Base-by-base conservation (phyloP, 2,113 vertebrate genomes). In the Nyctereutes procyonoides region DNA sequence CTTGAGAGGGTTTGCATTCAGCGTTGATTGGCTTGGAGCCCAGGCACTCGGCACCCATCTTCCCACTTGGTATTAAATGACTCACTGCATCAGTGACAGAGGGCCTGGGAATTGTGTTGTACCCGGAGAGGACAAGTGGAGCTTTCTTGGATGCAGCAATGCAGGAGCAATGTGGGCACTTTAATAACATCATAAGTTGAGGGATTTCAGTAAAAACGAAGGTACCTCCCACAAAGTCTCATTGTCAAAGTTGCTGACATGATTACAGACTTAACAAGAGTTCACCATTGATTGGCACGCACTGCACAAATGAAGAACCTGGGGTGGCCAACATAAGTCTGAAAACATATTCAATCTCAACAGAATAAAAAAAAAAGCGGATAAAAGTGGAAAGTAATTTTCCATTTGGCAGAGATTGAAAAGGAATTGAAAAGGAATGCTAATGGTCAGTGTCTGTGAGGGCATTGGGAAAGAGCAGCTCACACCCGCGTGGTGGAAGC, bases 401-500 rank as follows among this genome's bases (percentile, higher is more conserved):
- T 81, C 93, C 17, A 76, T 43, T 28, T 90, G 65, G 30, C 8
- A 67, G 53, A 43, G 35, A 73, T 20, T 10, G 19, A 22, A 67
- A 60, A 63, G 30, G 71, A 60, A 73, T 20, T 10, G 19, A 22
- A 67, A 60, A 63, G 30, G 71, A 60, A 85, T 16, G 32, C 2
- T 20, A 30, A 2, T 8, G 14, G 55, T 16, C 10, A 4, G 20
- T 30, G 19, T 53, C 20, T 93, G 0, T 22, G 32, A 74, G 24
- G n/a, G 8, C 8, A 4, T 55, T 30, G 30, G 67, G 65, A 82
- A 85, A 63, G 6, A 19, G 2, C 6, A 13, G 15, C 43, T 79
- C 62, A 19, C 1, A 9, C 22, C 38, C 1, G 13, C 1, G 0
- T 53, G 22, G 3, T 11, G 1, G 12, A 5, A 81, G 30, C 65